Evolutionary conservation across 2,113 vertebrate species (phyloP), one percentile per base, ranked within the genome.

Genomic region (Meriones unguiculatus): DNA sequence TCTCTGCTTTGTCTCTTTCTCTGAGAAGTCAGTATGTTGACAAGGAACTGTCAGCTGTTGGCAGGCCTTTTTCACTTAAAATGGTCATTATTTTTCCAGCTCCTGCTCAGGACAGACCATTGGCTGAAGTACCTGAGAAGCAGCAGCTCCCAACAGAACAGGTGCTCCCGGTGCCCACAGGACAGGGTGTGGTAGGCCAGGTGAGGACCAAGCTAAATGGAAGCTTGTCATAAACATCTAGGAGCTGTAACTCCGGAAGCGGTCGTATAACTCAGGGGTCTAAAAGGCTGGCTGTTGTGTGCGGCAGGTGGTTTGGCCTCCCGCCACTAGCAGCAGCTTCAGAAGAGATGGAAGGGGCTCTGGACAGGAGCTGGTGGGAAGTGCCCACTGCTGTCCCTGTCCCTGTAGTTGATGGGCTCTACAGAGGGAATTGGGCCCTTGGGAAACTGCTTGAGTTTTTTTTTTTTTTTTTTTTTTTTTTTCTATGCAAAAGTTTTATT

Each of bases 91-190:
- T 90, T 91, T 59, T 46, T 54, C 52, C 64, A 98, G 98, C 87
- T 86, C 78, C 93, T 93, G 84, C 95, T 92, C 92, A 97, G 62
- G 93, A 97, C 35, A 94, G 59, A 89, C 65, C 95, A 18, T 50
- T 87, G 46, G 20, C 87, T 7, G 91, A 97, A 93, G 87, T 59
- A 35, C 38, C 78, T 88, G 97, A 97, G 78, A 96, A 93, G 95
- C 78, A 38, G 75, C 97, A 92, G 52, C 85, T 65, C 24, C 52
- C 24, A 0, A 76, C 91, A 73, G 97, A 97, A 89, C 96, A 97
- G 84, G 46, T 92, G 65, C 86, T 91, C 59, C 72, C 87, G 77
- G 38, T 69, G 25, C 75, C 97, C 46, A 75, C 69, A 15, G 91
- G 30, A 41, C 94, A 94, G 84, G 77, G 57, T 57, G 88, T 89